Evolutionary conservation across 2,888 invertebrate species (phyloP), one percentile per base, ranked within the genome.

Genomic region (Drosophila colorata): DNA sequence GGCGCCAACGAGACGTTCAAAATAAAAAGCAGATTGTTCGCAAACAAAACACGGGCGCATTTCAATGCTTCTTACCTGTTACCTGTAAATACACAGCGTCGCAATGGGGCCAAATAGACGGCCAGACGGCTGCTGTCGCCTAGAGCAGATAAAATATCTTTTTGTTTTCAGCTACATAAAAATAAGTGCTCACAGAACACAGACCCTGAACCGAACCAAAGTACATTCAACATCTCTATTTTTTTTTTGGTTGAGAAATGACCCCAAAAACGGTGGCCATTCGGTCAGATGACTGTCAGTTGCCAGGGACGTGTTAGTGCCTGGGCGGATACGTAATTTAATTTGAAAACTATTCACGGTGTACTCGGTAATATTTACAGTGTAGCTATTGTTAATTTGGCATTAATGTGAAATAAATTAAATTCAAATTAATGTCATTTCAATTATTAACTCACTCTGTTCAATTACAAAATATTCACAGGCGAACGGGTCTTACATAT

Each of bases 1-100:
- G 83, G 83, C 83, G 83, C 83, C 83, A 83, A 67, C 66, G 81
- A 74, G 87, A 70, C 84, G 74, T 46, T 69, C 78, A 83, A 88
- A 88, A 88, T 88, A 83, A 83, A 88, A 87, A 83, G 84, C 88
- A 83, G 88, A 87, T 88, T 83, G 83, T 80, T 80, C 63, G 56
- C 88, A 83, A 79, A 83, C 88, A 88, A 86, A 86, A 86, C 82
- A 86, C 73, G 69, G 61, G 67, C 87, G 52, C 74, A 83, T 88
- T 88, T 88, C 87, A 88, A 86, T 86, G 87, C 70, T 74, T 82
- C 86, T 88, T 65, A 78, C 75, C 74, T 77, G 74, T 69, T 80
- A 78, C 57, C 88, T 86, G 83, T 82, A 80, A 86, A 82, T 71
- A 86, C 74, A 59, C 38, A 60, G 55, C 13, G 37, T 46, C 52